A percentile compares a stretch with the other conserved stretches of the same genome.
These are phyloP conservation scores for Ibidorhyncha struthersii DNA, from an alignment of 2,113 vertebrate genomes.

Conservation along the genomic window DNA sequence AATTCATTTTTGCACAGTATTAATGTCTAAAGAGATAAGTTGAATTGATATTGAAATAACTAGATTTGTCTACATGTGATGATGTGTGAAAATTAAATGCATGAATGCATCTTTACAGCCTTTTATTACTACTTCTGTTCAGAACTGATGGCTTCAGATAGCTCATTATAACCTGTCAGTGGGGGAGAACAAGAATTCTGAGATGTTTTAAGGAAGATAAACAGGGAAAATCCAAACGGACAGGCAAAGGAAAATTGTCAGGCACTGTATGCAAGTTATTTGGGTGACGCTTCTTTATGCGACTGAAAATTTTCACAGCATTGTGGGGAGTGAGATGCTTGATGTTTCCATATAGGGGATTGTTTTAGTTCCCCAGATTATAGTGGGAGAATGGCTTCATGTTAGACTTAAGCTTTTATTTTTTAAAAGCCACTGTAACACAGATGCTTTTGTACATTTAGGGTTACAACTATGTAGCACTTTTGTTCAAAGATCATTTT, in stretches of 20 bases:
- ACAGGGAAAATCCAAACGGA: not conserved
- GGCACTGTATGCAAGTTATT: not conserved
- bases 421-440: not conserved
- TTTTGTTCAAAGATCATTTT: slow-evolving; percentile 45
- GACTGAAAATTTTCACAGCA: not conserved
- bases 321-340: not conserved
- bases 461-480: not conserved
- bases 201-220: slow-evolving; percentile 53
- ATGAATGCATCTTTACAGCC: not conserved
- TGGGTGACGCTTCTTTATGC: not conserved
- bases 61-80: not conserved
- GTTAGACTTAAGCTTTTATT: not conserved
- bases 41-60: not conserved
- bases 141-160: not conserved
- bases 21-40: not conserved
- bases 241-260: not conserved
- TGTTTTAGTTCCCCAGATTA: not conserved
- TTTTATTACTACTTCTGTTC: not conserved
- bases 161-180: slow-evolving; percentile 27
- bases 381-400: not conserved
- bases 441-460: not conserved
- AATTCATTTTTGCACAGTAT: not conserved
- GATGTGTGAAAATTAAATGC: not conserved
- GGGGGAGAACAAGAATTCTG: slow-evolving; percentile 66
- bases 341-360: not conserved